These are phyloP conservation scores for Tenebrosternarchus preto DNA, from an alignment of 2,113 vertebrate species.

Conservation along the genomic window DNA sequence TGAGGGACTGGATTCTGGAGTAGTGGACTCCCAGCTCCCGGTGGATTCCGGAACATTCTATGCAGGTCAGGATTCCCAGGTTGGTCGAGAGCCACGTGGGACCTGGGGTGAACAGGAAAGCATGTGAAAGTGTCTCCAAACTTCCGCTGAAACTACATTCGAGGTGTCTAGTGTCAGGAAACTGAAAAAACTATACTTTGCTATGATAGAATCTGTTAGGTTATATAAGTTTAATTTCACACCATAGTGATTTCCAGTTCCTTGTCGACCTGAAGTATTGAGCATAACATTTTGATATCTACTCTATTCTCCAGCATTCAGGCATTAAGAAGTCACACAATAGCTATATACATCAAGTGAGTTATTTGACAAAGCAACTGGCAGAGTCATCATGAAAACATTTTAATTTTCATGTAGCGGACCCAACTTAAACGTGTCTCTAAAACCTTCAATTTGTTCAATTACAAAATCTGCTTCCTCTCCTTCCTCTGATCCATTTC, in stretches of 20 bases:
- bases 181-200: too few species aligned
- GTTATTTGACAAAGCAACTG: neutral
- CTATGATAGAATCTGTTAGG: too few species aligned
- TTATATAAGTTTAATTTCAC: too few species aligned
- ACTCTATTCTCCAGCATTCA: neutral
- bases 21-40: slow-evolving; percentile 92
- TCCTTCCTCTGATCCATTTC: slow-evolving; percentile 23
- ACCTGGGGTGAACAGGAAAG: slow-evolving; percentile 70
- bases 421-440: neutral
- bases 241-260: too few species aligned
- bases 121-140: neutral
- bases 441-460: neutral
- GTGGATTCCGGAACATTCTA: slow-evolving; percentile 81
- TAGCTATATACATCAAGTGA: neutral
- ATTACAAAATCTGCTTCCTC: neutral
- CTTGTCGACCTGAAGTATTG: too few species aligned
- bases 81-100: slow-evolving; percentile 98
- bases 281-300: too few species aligned
- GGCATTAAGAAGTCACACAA: neutral
- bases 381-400: neutral
- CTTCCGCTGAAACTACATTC: too few species aligned
- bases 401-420: neutral
- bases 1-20: slow-evolving; percentile 97
- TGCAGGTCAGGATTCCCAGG: slow-evolving; percentile 79
- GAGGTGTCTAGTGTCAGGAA: too few species aligned